Evolutionary conservation across 2,888 invertebrate species (phyloP).

Genomic region (Flexamia atlantica): DNA sequence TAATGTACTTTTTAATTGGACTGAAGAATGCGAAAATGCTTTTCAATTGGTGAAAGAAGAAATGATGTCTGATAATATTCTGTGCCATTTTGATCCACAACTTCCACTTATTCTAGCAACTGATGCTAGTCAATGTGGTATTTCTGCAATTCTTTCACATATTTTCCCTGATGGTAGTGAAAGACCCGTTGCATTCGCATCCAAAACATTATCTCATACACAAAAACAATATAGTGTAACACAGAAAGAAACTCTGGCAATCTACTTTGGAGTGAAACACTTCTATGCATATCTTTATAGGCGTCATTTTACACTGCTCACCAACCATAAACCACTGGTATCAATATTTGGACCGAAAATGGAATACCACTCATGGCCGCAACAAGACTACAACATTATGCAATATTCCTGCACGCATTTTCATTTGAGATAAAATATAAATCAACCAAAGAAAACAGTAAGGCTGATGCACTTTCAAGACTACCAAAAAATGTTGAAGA

Average conservation of each 20-base stretch:
- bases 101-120: background rate
- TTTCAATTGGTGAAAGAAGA: background rate
- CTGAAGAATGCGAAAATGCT: background rate
- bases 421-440: no score
- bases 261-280: background rate
- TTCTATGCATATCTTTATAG: background rate
- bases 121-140: constrained; percentile 14
- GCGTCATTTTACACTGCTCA: background rate
- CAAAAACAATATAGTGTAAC: background rate
- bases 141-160: background rate
- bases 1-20: background rate
- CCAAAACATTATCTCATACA: background rate
- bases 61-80: background rate
- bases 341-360: no score
- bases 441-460: no score
- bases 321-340: background rate
- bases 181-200: background rate
- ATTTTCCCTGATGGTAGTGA: background rate
- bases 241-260: background rate
- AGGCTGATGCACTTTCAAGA: no score
- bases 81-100: constrained; percentile 50
- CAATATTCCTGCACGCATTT: no score
- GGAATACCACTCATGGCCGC: no score
- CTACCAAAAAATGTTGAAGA: no score
- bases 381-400: no score